These are phyloP conservation scores for Solenopsis fugax DNA, from an alignment of 1,140 invertebrate genomes.

Conservation along the genomic window DNA sequence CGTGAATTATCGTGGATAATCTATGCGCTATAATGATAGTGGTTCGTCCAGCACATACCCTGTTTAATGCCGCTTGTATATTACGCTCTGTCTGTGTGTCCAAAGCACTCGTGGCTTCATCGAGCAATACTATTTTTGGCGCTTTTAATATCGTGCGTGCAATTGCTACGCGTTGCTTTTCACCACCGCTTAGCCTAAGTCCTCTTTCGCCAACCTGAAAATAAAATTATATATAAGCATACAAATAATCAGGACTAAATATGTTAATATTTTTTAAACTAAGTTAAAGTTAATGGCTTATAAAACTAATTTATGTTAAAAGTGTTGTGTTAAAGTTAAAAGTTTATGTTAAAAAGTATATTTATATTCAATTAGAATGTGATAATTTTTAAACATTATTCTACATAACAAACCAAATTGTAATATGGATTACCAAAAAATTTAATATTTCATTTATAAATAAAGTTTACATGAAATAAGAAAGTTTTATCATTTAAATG, in stretches of 20 bases:
- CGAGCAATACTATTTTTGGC: conserved; percentile 94
- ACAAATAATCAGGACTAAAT: not conserved
- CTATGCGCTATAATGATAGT: conserved; percentile 97
- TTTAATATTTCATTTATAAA: too few relatives aligned
- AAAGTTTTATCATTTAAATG: too few relatives aligned
- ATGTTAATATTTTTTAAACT: too few relatives aligned
- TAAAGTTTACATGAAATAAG: too few relatives aligned
- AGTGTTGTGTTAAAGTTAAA: too few relatives aligned
- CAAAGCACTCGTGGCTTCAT: conserved; percentile 96
- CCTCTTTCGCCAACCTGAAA: conserved; percentile 91
- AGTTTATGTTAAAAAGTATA: too few relatives aligned
- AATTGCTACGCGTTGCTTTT: conserved; percentile 98
- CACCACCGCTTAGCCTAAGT: conserved; percentile 93
- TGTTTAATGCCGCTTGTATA: conserved; percentile 92
- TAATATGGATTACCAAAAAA: too few relatives aligned
- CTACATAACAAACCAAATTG: too few relatives aligned
- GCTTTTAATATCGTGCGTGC: conserved; percentile 96
- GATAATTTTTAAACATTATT: too few relatives aligned
- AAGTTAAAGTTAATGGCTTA: too few relatives aligned
- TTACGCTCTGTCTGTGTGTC: conserved; percentile 95
- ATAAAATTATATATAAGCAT: conserved; percentile 37
- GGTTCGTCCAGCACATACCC: conserved; percentile 94
- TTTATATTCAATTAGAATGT: too few relatives aligned
- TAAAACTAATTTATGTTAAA: too few relatives aligned
- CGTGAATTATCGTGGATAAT: conserved; percentile 97